Conservation (phyloP, 2,888 invertebrate species). For the Gortyna flavago region DNA sequence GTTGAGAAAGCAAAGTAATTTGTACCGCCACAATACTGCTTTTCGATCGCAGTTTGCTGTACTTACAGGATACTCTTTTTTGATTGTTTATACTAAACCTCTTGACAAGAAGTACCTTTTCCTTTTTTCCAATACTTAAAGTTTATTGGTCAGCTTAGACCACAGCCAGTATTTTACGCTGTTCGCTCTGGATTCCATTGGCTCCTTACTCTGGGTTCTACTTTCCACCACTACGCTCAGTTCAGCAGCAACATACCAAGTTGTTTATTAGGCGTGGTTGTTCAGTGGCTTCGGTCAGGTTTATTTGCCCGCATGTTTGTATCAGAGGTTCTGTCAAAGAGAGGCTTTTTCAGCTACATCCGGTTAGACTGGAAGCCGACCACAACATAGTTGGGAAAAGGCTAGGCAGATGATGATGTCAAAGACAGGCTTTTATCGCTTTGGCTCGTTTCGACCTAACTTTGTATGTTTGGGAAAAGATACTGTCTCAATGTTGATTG, state of each 20-base stretch:
- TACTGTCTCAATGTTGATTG: not conserved
- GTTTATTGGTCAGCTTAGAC: not conserved
- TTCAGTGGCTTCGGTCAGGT: conserved; percentile 31
- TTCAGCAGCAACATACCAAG: conserved; percentile 36
- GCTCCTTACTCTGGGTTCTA: conserved; percentile 17
- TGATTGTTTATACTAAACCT: not conserved
- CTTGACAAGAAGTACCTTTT: not conserved
- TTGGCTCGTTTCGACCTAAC: conserved; percentile 9
- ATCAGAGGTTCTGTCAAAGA: conserved; percentile 34
- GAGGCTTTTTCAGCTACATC: no score
- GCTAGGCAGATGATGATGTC: no score
- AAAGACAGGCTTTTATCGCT: conserved; percentile 30
- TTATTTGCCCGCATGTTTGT: conserved; percentile 54
- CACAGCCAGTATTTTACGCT: not conserved
- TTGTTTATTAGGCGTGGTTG: conserved; percentile 42
- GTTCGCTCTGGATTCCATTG: not conserved
- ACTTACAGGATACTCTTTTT: not conserved
- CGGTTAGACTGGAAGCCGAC: no score
- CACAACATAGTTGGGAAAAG: no score
- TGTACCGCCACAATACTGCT: no score
- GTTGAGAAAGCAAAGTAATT: not conserved
- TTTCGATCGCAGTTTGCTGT: not conserved
- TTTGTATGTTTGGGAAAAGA: conserved; percentile 23
- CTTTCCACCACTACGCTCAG: conserved; percentile 9
- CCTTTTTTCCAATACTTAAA: not conserved